These are phyloP conservation scores for Drosophila koepferae DNA, from an alignment of 2,888 invertebrate genomes.

Conservation along the genomic window DNA sequence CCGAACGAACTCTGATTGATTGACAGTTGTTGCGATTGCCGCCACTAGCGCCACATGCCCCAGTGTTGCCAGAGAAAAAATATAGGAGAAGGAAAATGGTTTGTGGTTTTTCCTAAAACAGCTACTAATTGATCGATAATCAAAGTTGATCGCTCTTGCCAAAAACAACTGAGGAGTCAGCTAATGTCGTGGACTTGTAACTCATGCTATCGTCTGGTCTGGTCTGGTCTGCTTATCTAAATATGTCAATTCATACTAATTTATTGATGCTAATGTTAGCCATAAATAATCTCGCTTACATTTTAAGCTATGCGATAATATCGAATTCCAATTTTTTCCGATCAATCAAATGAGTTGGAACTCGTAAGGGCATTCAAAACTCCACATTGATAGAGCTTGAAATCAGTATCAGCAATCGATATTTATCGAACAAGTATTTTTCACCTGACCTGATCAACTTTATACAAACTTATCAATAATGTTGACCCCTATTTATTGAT, in stretches of 20 bases:
- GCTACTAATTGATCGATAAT: slow-evolving; percentile 10
- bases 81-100: neutral
- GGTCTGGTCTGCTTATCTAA: neutral
- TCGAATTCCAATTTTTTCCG: neutral
- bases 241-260: slow-evolving; percentile 1
- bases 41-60: slow-evolving; percentile 46
- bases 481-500: neutral
- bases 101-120: slow-evolving; percentile 9
- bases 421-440: neutral
- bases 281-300: neutral
- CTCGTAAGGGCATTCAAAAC: too few species aligned
- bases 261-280: neutral
- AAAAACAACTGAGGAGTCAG: neutral
- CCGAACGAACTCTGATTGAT: slow-evolving; percentile 44
- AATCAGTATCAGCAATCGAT: neutral
- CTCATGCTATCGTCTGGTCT: neutral
- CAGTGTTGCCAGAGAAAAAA: neutral
- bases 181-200: too few species aligned
- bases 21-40: slow-evolving; percentile 37
- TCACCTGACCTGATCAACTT: neutral
- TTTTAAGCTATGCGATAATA: neutral
- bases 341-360: neutral
- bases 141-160: slow-evolving; percentile 3
- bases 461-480: neutral
- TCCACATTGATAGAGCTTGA: too few species aligned